Evolutionary conservation across 2,797 vertebrate species (phyloP), one percentile per base, ranked within the genome.

Genomic region (Etheostoma nigrum): DNA sequence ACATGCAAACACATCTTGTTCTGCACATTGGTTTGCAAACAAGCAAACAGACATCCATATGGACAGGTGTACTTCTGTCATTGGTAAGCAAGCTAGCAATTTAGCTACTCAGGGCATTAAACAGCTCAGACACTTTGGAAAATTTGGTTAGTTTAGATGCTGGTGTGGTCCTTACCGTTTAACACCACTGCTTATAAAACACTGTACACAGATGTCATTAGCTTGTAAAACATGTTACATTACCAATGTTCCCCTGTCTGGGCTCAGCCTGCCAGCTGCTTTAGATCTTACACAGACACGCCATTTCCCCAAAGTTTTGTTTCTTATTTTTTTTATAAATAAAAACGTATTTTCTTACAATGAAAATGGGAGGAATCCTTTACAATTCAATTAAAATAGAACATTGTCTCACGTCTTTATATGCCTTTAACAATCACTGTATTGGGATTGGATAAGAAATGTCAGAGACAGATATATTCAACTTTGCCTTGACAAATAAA

Each of bases 241-340:
- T 27, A 49, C 42, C 54, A 48, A 48, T 3, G 21, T 11, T 27
- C n/a, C 40, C 27, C 47, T 36, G 49, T 33, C 10, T 40, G 57
- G 5, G 14, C 27, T 76, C 12, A 67, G 33, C 6, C 23, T 60
- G 60, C 42, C 61, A 48, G 72, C 55, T 66, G 27, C 60, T 69
- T 27, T 65, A 67, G 62, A 11, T 60, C 25, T 45, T 33, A 51
- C 4, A 25, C 13, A 57, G 6, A 48, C n/a, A 74, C 3, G 0
- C 7, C 44, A 25, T 10, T 27, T 57, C 2, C 14, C 5, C 14
- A 48, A 51, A 45, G 18, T 12, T 1, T n/a, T 27, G 10, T 40
- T 60, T 19, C 0, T 44, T 14, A 2, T 55, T 72, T 61, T 71
- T 4, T 65, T 67, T 4, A 16, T 30, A 4, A 36, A 64, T 45